phyloP scores from a whole-genome alignment of 2,888 invertebrate genomes.

The Ischnus inquisitorius region DNA sequence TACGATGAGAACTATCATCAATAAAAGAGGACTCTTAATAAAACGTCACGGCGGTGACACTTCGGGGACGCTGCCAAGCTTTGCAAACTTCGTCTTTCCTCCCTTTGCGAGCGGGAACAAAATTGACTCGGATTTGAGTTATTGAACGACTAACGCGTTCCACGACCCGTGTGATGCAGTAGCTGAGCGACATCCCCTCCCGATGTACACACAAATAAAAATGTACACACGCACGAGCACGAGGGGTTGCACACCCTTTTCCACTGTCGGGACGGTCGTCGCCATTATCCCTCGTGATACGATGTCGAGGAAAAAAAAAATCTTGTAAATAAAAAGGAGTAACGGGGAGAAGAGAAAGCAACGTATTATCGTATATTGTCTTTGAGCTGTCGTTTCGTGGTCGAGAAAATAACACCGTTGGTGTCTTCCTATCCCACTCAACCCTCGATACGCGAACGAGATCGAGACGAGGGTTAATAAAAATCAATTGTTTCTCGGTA shows the following conservation, averaged over 20 bases:
- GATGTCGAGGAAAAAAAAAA: slow-evolving; percentile 67
- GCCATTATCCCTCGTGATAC: slow-evolving; percentile 73
- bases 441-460: slow-evolving; percentile 33
- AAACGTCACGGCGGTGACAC: slow-evolving; percentile 72
- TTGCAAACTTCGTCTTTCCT: slow-evolving; percentile 78
- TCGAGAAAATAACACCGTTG: slow-evolving; percentile 47
- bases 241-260: slow-evolving; percentile 51
- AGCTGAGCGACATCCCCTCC: slow-evolving; percentile 68
- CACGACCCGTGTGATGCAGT: slow-evolving; percentile 41
- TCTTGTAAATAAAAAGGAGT: slow-evolving; percentile 81
- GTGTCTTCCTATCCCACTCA: slow-evolving; percentile 60
- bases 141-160: slow-evolving; percentile 77
- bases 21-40: slow-evolving; percentile 72
- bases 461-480: slow-evolving; percentile 73
- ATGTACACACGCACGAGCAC: slow-evolving; percentile 9
- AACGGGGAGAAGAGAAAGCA: slow-evolving; percentile 73
- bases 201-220: slow-evolving; percentile 52
- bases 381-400: slow-evolving; percentile 70
- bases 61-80: slow-evolving; percentile 32
- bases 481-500: slow-evolving; percentile 75
- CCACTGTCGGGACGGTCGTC: slow-evolving; percentile 75
- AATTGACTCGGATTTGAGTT: slow-evolving; percentile 85
- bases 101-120: slow-evolving; percentile 70
- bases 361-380: slow-evolving; percentile 30
- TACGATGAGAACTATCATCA: neutral